Evolutionary conservation across 30 jellyfish, hydroid and myxozoan genomes (phyloP).

Genomic region (Turritopsis rubra): DNA sequence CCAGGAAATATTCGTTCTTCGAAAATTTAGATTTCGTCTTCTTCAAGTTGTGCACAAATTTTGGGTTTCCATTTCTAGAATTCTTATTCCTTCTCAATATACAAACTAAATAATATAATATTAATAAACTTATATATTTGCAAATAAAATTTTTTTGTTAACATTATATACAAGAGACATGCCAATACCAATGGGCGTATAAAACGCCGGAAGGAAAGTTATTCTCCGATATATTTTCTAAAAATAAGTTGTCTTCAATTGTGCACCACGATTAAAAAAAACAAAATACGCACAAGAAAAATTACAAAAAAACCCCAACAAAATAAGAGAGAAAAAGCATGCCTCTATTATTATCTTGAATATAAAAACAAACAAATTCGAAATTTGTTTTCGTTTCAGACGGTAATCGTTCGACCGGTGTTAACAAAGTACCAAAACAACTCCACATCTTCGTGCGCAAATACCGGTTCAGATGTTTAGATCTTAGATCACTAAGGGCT

Average conservation of each 20-base stretch:
- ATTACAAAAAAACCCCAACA: not conserved
- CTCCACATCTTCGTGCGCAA: too few relatives aligned
- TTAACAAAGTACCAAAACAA: too few relatives aligned
- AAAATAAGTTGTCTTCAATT: not conserved
- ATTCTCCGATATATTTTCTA: not conserved
- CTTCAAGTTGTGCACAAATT: too few relatives aligned
- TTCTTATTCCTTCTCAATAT: not conserved
- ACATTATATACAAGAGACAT: not conserved
- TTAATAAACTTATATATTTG: not conserved
- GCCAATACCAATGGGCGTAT: not conserved
- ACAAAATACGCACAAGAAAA: too few relatives aligned
- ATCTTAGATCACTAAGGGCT: not conserved
- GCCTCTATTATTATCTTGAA: not conserved
- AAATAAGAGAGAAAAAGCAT: not conserved
- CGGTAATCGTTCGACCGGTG: too few relatives aligned
- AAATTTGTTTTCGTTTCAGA: not conserved
- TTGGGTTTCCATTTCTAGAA: too few relatives aligned
- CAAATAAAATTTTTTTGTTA: not conserved
- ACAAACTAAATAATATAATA: not conserved
- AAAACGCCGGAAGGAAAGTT: not conserved
- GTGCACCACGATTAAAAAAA: not conserved
- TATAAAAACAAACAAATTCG: too few relatives aligned
- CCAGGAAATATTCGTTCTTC: not conserved
- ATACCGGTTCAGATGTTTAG: not conserved
- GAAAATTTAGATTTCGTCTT: not conserved